Evolutionary conservation across 1,140 invertebrate species (phyloP).

Genomic region (Heliconius nattereri): DNA sequence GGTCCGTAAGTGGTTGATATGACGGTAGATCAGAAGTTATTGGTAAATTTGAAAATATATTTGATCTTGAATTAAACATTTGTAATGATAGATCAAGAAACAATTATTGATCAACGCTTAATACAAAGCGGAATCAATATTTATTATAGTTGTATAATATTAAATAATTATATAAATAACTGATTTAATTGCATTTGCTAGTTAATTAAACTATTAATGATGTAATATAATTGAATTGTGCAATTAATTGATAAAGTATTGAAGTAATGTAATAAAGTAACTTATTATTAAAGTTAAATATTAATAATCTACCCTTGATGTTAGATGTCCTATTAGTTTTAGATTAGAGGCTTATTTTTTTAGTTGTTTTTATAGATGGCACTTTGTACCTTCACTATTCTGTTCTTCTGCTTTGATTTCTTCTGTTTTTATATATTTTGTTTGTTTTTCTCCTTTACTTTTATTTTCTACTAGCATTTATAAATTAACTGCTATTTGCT

Average conservation of each 20-base stretch:
- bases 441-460: slow-evolving; percentile 65
- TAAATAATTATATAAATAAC: slow-evolving; percentile 4
- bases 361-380: slow-evolving; percentile 71
- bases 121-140: slow-evolving; percentile 29
- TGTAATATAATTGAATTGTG: slow-evolving; percentile 8
- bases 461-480: slow-evolving; percentile 43
- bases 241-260: slow-evolving; percentile 30
- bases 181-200: slow-evolving; percentile 16
- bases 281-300: not conserved
- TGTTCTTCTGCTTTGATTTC: slow-evolving; percentile 67
- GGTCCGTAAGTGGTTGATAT: not conserved
- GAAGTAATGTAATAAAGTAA: not conserved
- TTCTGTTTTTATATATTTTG: slow-evolving; percentile 55
- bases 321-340: slow-evolving; percentile 74
- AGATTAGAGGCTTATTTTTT: slow-evolving; percentile 68
- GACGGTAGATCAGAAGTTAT: not conserved
- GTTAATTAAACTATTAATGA: not conserved
- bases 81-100: no score
- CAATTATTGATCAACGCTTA: not conserved
- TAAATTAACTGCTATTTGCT: slow-evolving; percentile 21
- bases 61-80: no score
- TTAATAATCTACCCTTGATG: slow-evolving; percentile 46
- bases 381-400: slow-evolving; percentile 74
- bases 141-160: slow-evolving; percentile 10
- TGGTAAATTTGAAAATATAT: not conserved